phyloP scores from a whole-genome alignment of 2,113 vertebrate genomes.

The Passer domesticus region DNA sequence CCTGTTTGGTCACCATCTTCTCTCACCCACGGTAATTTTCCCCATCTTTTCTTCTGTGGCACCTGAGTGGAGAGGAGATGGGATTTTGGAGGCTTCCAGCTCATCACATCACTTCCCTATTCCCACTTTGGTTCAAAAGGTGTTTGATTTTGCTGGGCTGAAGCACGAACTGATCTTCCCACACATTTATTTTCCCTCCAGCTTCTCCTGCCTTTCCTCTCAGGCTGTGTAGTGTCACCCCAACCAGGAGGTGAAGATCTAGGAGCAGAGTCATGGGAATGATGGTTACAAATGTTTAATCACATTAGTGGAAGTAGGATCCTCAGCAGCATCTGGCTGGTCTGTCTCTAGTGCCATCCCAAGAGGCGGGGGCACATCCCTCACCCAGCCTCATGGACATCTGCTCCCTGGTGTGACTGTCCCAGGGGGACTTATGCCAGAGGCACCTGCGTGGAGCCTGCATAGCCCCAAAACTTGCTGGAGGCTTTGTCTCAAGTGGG shows the following conservation, averaged over 20 bases:
- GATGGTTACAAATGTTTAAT: not conserved
- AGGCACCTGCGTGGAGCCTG: not conserved
- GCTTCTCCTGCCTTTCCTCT: not conserved
- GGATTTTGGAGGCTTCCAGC: not conserved
- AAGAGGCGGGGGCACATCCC: not conserved
- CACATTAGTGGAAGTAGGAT: not conserved
- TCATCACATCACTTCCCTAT: not conserved
- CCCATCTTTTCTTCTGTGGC: not conserved
- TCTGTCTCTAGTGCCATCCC: not conserved
- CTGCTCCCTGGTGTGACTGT: not conserved
- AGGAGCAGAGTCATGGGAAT: not conserved
- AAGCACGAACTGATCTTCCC: not conserved
- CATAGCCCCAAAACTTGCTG: not conserved
- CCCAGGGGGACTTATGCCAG: not conserved
- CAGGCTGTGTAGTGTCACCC: not conserved
- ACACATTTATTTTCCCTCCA: not conserved
- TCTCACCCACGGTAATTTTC: not conserved
- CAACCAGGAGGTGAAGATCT: not conserved
- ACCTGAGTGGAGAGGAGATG: not conserved
- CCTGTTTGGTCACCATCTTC: not conserved
- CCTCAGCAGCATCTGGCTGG: not conserved
- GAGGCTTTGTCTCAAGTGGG: not conserved
- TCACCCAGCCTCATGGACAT: not conserved
- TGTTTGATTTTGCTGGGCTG: not conserved
- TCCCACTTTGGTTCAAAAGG: not conserved